Conservation (phyloP, 2,888 invertebrate species). For the Hypercompe scribonia region DNA sequence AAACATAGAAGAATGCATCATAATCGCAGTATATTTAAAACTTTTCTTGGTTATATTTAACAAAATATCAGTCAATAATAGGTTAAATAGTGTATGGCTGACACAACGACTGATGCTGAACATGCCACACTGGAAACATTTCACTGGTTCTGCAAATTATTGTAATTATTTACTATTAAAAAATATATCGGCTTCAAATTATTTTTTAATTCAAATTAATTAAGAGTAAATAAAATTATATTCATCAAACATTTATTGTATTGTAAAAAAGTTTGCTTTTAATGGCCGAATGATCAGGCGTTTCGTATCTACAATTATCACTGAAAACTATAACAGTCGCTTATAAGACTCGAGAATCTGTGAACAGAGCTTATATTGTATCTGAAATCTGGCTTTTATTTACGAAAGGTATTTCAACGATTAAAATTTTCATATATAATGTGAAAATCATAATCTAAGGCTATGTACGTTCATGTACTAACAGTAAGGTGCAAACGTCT, state of each 20-base stretch:
- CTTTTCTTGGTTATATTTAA: conserved; percentile 65
- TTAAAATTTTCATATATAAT: not conserved
- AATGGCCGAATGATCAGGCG: not conserved
- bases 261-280: not conserved
- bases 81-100: conserved; percentile 54
- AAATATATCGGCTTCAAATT: not conserved
- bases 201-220: not conserved
- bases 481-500: not conserved
- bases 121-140: not conserved
- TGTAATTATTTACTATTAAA: too few relatives aligned
- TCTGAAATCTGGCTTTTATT: too few relatives aligned
- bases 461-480: not conserved
- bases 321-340: not conserved
- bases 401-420: not conserved
- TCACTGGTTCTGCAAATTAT: not conserved
- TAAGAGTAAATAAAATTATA: not conserved
- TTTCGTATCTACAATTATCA: not conserved
- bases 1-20: conserved; percentile 61
- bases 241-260: not conserved
- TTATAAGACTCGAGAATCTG: not conserved
- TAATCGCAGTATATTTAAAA: conserved; percentile 72
- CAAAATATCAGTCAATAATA: conserved; percentile 70
- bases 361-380: not conserved
- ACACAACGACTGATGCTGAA: conserved; percentile 58
- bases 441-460: not conserved